Percentiles rank a stretch among this genome's conserved stretches.
Evolutionary conservation across 1,140 invertebrate genomes (phyloP).

Genomic region (Dinoponera quadriceps): DNA sequence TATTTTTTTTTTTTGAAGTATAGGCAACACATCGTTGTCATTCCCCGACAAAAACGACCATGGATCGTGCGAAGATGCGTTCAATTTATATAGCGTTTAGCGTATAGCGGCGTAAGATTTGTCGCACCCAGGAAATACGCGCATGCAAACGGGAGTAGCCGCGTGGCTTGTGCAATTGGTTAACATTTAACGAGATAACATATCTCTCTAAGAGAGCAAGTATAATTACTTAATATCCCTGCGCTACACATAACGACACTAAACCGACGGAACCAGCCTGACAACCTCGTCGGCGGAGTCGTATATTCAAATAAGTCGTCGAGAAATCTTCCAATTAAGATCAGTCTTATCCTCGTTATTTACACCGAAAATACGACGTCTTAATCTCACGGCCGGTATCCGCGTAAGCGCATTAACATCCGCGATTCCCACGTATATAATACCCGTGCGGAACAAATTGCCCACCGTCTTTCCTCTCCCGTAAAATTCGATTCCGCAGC

Average conservation of each 20-base stretch:
- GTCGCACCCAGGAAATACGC: too few relatives aligned
- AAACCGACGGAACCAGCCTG: background rate
- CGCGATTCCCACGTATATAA: background rate
- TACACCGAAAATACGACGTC: background rate
- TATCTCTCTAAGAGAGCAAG: background rate
- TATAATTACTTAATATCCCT: background rate
- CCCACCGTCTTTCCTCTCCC: background rate
- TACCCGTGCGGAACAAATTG: slow-evolving; percentile 14
- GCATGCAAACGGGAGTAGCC: too few relatives aligned
- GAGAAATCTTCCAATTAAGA: slow-evolving; percentile 43
- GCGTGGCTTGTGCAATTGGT: background rate
- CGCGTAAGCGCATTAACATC: background rate
- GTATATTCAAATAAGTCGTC: background rate
- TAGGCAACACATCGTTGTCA: too few relatives aligned
- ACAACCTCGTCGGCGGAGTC: background rate
- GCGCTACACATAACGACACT: background rate
- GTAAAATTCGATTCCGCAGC: background rate
- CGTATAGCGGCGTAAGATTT: too few relatives aligned
- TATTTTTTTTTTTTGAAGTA: too few relatives aligned
- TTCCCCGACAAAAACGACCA: too few relatives aligned
- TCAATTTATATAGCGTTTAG: too few relatives aligned
- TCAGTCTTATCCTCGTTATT: slow-evolving; percentile 37
- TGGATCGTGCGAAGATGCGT: too few relatives aligned
- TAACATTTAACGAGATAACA: background rate
- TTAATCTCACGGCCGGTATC: slow-evolving; percentile 10